Base-by-base conservation (phyloP, 2,113 vertebrate genomes). In the Tragelaphus buxtoni region DNA sequence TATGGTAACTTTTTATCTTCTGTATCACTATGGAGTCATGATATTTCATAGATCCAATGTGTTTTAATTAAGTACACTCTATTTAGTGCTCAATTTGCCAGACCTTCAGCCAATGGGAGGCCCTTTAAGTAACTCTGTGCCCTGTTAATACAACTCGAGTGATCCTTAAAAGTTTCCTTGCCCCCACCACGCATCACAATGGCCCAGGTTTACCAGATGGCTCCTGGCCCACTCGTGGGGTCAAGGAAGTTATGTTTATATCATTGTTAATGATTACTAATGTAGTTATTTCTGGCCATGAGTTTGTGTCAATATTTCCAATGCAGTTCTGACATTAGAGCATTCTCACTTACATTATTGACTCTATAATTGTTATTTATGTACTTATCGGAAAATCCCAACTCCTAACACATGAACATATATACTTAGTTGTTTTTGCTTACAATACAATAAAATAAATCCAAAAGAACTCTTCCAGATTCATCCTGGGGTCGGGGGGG, bases 401-500 rank as follows among this genome's bases (percentile, higher is more conserved):
- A 30, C 26, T 77, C 45, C 74, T 49, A 77, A 47, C 28, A 32
- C 16, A 51, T 18, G 76, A 79, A 11, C 76, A 4, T 51, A 79
- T 11, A 20, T 11, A 32, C 5, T 79, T 51, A 20, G 47, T 7
- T 79, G 76, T 12, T 79, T 79, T 79, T 2, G 4, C 76, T 79
- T 51, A 79, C 17, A 12, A 6, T 51, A 11, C 45, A 32, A 79
- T 79, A 79, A 51, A 79, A 20, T 51, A 79, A 2, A 49, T 51
- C 16, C 47, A 79, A 79, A 79, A 79, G 28, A 79, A 79, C 28
- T 49, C 76, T 20, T 16, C 28, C 76, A 2, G 16, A 51, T 51
- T 51, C 16, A 32, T 20, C 32, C 0, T 3, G 35, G 69, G 7
- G 0, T n/a, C n/a, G n/a, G n/a, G n/a, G n/a, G n/a, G n/a, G n/a